Evolutionary conservation across 2,797 vertebrate species (phyloP).

Genomic region (Sparus aurata): DNA sequence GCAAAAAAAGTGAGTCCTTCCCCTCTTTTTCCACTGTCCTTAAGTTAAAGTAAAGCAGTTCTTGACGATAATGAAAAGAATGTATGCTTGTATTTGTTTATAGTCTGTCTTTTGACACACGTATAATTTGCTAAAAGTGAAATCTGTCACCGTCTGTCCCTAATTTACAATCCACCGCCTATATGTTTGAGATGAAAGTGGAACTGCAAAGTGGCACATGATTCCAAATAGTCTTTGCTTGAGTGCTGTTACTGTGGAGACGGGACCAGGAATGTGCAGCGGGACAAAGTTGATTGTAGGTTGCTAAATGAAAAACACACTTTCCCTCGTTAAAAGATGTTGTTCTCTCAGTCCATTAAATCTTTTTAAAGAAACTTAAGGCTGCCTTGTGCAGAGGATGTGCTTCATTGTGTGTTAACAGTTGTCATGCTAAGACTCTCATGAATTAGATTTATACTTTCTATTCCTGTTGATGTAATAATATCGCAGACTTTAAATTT

Average conservation of each 20-base stretch:
- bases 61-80: slow-evolving; percentile 59
- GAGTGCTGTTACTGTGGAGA: slow-evolving; percentile 81
- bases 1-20: slow-evolving; percentile 3
- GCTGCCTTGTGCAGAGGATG: slow-evolving; percentile 54
- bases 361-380: slow-evolving; percentile 75
- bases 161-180: slow-evolving; percentile 48
- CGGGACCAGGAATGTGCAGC: slow-evolving; percentile 77
- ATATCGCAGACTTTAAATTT: not conserved
- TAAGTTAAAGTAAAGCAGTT: slow-evolving; percentile 54
- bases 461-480: slow-evolving; percentile 13
- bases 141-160: slow-evolving; percentile 41
- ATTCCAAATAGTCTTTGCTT: slow-evolving; percentile 82
- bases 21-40: slow-evolving; percentile 34
- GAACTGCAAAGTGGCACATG: slow-evolving; percentile 77
- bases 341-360: slow-evolving; percentile 72
- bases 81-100: slow-evolving; percentile 1
- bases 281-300: slow-evolving; percentile 83
- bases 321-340: slow-evolving; percentile 80
- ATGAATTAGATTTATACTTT: slow-evolving; percentile 45
- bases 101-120: slow-evolving; percentile 20
- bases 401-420: slow-evolving; percentile 64
- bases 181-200: slow-evolving; percentile 63
- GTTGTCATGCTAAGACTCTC: slow-evolving; percentile 62
- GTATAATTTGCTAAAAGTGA: slow-evolving; percentile 42
- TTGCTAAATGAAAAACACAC: slow-evolving; percentile 85